These are phyloP conservation scores for Drosophila quinaria DNA, from an alignment of 2,888 invertebrate genomes.

Conservation along the genomic window DNA sequence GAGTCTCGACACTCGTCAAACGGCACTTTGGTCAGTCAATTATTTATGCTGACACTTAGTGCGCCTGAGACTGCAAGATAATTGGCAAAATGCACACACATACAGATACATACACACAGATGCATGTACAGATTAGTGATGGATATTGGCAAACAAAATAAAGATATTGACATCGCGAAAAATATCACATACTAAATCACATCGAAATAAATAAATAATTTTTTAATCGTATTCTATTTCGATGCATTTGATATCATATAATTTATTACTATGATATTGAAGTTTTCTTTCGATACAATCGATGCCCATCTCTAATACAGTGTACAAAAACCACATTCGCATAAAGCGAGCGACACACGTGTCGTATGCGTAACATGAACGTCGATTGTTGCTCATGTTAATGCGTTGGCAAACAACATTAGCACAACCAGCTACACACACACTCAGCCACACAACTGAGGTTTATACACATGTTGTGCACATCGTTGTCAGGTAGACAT, in stretches of 20 bases:
- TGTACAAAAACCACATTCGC: conserved; percentile 10
- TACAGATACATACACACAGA: conserved; percentile 10
- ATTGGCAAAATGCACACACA: conserved; percentile 62
- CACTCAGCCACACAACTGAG: conserved; percentile 15
- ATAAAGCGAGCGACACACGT: conserved; percentile 51
- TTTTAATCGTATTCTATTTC: neutral
- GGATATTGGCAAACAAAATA: neutral
- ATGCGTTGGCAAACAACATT: conserved; percentile 79
- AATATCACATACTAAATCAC: neutral
- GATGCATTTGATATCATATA: neutral
- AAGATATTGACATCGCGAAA: neutral
- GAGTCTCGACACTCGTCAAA: conserved; percentile 59
- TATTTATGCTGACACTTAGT: conserved; percentile 81
- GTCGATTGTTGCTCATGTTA: conserved; percentile 59
- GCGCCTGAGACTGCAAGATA: conserved; percentile 67
- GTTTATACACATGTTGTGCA: conserved; percentile 29
- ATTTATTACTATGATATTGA: neutral
- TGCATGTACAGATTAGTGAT: neutral
- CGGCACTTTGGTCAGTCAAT: conserved; percentile 72
- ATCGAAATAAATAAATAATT: neutral
- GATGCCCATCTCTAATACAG: neutral
- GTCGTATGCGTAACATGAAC: conserved; percentile 72
- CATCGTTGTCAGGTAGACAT: conserved; percentile 41
- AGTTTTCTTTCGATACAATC: neutral
- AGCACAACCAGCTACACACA: conserved; percentile 40